Evolutionary conservation across 2,888 invertebrate species (phyloP).

Genomic region (Griposia aprilina): DNA sequence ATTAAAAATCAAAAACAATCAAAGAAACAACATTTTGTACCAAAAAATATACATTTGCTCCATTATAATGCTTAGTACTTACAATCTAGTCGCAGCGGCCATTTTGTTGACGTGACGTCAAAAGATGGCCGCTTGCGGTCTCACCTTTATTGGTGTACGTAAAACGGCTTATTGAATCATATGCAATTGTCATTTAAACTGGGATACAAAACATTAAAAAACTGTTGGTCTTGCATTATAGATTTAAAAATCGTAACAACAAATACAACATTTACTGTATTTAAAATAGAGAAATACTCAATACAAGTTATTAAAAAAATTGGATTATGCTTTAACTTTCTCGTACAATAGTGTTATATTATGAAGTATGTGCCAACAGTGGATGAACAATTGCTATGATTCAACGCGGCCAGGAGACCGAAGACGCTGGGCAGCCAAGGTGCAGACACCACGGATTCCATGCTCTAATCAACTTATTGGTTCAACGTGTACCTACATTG

Average conservation of each 20-base stretch:
- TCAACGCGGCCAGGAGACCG: conserved; percentile 68
- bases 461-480: conserved; percentile 75
- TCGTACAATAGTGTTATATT: conserved; percentile 43
- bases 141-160: conserved; percentile 78
- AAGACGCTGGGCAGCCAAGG: conserved; percentile 72
- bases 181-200: conserved; percentile 61
- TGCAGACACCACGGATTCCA: conserved; percentile 75
- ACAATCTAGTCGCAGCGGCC: conserved; percentile 84
- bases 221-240: conserved; percentile 53
- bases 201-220: conserved; percentile 13
- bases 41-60: conserved; percentile 82
- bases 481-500: conserved; percentile 76
- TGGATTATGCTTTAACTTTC: conserved; percentile 25
- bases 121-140: conserved; percentile 85
- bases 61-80: conserved; percentile 85
- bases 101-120: conserved; percentile 78
- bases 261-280: conserved; percentile 55
- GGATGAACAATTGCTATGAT: conserved; percentile 61
- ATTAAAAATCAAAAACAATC: conserved; percentile 78
- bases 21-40: conserved; percentile 86
- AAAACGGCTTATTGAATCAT: conserved; percentile 73
- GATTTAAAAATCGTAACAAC: conserved; percentile 24
- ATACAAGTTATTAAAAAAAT: conserved; percentile 18
- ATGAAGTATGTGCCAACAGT: conserved; percentile 48
- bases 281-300: conserved; percentile 17